Evolutionary conservation across 2,888 invertebrate species (phyloP).

Genomic region (Drosophila stalkeri): DNA sequence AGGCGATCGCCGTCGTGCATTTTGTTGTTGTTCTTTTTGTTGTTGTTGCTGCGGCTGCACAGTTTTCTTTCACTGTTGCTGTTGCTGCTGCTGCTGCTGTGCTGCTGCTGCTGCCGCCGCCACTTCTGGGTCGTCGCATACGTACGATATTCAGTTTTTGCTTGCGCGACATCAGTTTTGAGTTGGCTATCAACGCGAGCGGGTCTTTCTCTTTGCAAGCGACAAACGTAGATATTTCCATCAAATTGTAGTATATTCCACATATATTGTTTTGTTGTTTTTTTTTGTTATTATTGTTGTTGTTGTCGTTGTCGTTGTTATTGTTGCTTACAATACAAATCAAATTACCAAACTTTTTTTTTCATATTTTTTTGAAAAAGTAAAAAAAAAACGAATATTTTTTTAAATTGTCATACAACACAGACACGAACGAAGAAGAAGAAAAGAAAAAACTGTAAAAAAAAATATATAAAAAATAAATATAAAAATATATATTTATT

Average conservation of each 20-base stretch:
- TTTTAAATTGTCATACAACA: slow-evolving; percentile 37
- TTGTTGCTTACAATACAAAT: slow-evolving; percentile 54
- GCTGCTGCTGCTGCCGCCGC: slow-evolving; percentile 44
- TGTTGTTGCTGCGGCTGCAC: slow-evolving; percentile 49
- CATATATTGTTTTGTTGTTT: slow-evolving; percentile 66
- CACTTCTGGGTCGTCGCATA: slow-evolving; percentile 71
- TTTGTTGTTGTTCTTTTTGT: slow-evolving; percentile 24
- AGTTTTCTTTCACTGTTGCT: slow-evolving; percentile 57
- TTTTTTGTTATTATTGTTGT: slow-evolving; percentile 69
- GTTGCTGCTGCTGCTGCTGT: slow-evolving; percentile 44
- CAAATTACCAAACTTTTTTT: slow-evolving; percentile 48
- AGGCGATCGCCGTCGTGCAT: slow-evolving; percentile 65
- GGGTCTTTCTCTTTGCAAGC: slow-evolving; percentile 86
- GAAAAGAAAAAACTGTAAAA: slow-evolving; percentile 16
- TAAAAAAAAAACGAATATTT: slow-evolving; percentile 44
- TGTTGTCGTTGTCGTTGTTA: slow-evolving; percentile 74
- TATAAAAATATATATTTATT: slow-evolving; percentile 1
- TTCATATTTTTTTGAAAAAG: slow-evolving; percentile 47
- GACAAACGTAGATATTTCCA: slow-evolving; percentile 84
- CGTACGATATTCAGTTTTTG: slow-evolving; percentile 77
- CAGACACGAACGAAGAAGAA: slow-evolving; percentile 23
- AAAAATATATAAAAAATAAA: slow-evolving; percentile 18
- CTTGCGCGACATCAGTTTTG: slow-evolving; percentile 85
- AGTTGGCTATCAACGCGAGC: slow-evolving; percentile 86
- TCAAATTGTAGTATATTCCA: slow-evolving; percentile 71